These are phyloP conservation scores for Adelphocoris suturalis DNA, from an alignment of 2,888 invertebrate genomes.

Conservation along the genomic window DNA sequence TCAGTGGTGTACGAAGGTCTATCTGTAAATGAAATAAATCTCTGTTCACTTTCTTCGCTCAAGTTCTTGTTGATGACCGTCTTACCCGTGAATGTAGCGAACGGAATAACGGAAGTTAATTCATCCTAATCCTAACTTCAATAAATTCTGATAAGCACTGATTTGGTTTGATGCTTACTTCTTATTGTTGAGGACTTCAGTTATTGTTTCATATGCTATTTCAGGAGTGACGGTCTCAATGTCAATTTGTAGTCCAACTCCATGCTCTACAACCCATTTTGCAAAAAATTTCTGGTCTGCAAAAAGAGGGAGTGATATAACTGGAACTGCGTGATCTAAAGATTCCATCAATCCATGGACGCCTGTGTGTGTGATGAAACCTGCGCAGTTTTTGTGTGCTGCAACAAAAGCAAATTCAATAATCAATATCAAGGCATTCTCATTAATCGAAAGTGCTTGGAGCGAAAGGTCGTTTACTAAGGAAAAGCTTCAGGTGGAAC, in stretches of 20 bases:
- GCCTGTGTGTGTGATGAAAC: slow-evolving; percentile 74
- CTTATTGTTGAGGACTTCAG: slow-evolving; percentile 29
- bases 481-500: no score
- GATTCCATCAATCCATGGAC: slow-evolving; percentile 78
- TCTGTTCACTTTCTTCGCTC: no score
- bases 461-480: no score
- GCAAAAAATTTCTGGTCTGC: slow-evolving; percentile 78
- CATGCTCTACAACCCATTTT: slow-evolving; percentile 77
- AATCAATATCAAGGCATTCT: no score
- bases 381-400: slow-evolving; percentile 73
- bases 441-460: no score
- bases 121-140: no score
- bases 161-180: slow-evolving; percentile 47
- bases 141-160: no score
- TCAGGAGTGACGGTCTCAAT: slow-evolving; percentile 52
- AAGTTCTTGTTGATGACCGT: no score
- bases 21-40: no score
- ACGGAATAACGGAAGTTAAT: no score
- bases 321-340: slow-evolving; percentile 80
- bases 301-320: slow-evolving; percentile 76
- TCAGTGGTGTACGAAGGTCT: no score
- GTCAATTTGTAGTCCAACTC: slow-evolving; percentile 45
- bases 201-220: neutral
- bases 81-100: no score
- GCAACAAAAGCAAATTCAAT: slow-evolving; percentile 49